Percentiles rank a stretch among this genome's conserved stretches.
Conservation (phyloP, 2,797 vertebrate species). For the Oreonectes daqikongensis region DNA sequence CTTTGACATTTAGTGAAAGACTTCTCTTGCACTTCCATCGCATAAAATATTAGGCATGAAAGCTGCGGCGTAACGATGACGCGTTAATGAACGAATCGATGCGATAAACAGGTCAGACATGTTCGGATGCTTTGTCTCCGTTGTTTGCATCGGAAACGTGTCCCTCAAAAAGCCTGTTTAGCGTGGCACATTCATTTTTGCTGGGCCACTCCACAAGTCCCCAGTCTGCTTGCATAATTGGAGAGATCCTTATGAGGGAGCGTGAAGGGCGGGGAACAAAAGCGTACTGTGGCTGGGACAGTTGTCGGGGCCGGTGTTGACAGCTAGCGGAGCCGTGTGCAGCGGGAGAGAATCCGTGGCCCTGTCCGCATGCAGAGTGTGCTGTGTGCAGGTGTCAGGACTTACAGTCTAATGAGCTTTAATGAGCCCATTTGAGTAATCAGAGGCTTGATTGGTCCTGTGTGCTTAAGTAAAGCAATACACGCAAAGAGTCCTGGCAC, state of each 20-base stretch:
- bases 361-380: slow-evolving; percentile 55
- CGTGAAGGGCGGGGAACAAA: slow-evolving; percentile 58
- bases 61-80: background rate
- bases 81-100: background rate
- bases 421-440: slow-evolving; percentile 65
- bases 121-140: slow-evolving; percentile 9
- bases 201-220: slow-evolving; percentile 38
- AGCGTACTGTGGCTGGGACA: slow-evolving; percentile 44
- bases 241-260: slow-evolving; percentile 55
- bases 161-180: slow-evolving; percentile 58
- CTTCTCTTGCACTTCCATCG: background rate
- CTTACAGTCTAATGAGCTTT: slow-evolving; percentile 62
- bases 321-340: slow-evolving; percentile 25
- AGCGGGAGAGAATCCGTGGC: slow-evolving; percentile 33
- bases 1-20: slow-evolving; percentile 43
- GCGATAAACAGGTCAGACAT: slow-evolving; percentile 8
- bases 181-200: slow-evolving; percentile 5
- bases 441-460: slow-evolving; percentile 63
- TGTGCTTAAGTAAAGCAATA: slow-evolving; percentile 62
- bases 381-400: slow-evolving; percentile 63
- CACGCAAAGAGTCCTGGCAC: slow-evolving; percentile 50
- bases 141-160: slow-evolving; percentile 42
- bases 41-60: slow-evolving; percentile 21
- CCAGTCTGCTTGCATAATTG: slow-evolving; percentile 54
- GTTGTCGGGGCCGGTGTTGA: slow-evolving; percentile 43